Conservation (phyloP, 2,113 vertebrate species). For the Ornithorhynchus anatinus region DNA sequence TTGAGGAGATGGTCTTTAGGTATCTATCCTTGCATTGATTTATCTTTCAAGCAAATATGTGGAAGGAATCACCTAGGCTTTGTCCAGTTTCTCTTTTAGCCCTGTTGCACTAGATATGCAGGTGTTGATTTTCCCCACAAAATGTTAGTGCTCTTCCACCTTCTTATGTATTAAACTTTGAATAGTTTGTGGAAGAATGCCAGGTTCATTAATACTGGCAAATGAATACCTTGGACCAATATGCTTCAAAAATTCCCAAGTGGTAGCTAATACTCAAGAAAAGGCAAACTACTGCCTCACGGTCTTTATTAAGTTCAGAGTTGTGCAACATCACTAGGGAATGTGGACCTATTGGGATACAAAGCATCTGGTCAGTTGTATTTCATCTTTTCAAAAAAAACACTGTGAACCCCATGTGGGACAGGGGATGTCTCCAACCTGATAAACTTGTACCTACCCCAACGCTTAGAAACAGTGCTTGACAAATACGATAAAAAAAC, state of each 20-base stretch:
- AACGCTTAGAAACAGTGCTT: too few species aligned
- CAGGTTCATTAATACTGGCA: not conserved
- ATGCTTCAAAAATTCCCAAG: not conserved
- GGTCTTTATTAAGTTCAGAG: not conserved
- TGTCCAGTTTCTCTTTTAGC: too few species aligned
- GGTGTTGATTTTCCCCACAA: too few species aligned
- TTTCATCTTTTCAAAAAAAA: too few species aligned
- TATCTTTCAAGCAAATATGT: not conserved
- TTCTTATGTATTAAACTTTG: not conserved
- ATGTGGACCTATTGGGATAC: not conserved
- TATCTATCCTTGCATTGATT: not conserved
- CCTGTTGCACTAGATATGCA: too few species aligned
- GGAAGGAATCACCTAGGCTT: too few species aligned
- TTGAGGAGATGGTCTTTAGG: slow-evolving; percentile 75
- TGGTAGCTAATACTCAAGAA: not conserved
- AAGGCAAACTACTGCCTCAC: not conserved
- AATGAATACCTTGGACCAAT: not conserved
- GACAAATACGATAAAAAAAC: too few species aligned
- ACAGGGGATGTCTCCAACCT: too few species aligned
- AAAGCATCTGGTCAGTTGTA: not conserved
- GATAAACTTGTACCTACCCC: too few species aligned
- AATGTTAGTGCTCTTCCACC: not conserved
- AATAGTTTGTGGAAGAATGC: not conserved
- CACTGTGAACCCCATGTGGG: too few species aligned
- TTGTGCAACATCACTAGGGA: not conserved